Evolutionary conservation across 2,797 vertebrate genomes (phyloP), one percentile per base, ranked within the genome.

Genomic region (Bradypodion ventrale): DNA sequence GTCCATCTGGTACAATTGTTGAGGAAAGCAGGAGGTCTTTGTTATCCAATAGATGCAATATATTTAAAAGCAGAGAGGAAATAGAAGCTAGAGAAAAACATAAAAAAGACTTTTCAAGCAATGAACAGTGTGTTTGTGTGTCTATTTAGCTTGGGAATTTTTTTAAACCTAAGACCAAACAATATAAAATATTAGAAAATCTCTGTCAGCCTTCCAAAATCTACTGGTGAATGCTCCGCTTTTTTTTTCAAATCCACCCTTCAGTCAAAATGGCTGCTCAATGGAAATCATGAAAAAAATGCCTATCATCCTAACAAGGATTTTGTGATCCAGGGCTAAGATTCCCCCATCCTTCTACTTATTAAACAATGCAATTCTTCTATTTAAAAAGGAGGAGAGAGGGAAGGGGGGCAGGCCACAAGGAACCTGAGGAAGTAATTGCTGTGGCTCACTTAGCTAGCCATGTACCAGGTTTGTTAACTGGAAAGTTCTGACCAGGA

Each of bases 281-380:
- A 32, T 25, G 65, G 81, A 80, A 80, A 85, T 72, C 40, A 65
- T 56, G 42, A 76, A 63, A 27, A 84, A 84, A 84, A 25, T 46
- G 73, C 37, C 52, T 80, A 40, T 46, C 76, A 80, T 12, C 40
- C 65, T 83, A 76, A 76, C 25, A 52, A 75, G 44, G 44, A 69
- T 70, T 46, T 80, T 83, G 52, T 27, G 15, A 87, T 32, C 76
- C 72, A 62, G 44, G 65, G 35, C 60, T 66, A 65, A 73, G 46
- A 49, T 69, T 40, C 29, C 46, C 15, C 15, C 37, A 42, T 68
- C 42, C 23, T 23, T n/a, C 12, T 62, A 21, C 42, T 63, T 59
- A 72, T 40, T 52, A 9, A 9, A 77, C 42, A 78, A 37, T 19
- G 37, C 29, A 49, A 85, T 79, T 29, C 40, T 40, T 25, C 78